Base-by-base conservation (phyloP, 1,140 invertebrate species). In the Lucilia sericata region DNA sequence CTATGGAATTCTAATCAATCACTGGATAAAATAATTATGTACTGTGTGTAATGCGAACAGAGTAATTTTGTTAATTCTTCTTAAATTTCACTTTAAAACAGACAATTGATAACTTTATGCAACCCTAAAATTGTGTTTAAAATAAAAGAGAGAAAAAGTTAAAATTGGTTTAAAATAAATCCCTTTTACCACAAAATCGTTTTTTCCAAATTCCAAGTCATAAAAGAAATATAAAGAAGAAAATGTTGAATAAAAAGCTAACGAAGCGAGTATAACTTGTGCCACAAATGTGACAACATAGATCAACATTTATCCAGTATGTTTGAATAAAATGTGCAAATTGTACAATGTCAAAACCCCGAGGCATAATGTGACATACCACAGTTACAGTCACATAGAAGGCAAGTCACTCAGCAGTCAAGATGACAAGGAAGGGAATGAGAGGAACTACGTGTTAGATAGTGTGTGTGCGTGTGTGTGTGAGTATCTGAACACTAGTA, bases 251-350 rank as follows among this genome's bases (percentile, higher is more conserved):
- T 78, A 42, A 78, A 78, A 80, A 51, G 76, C 76, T 80, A 80
- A 80, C 76, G 76, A 80, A 80, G 76, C 76, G 76, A 80, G 47
- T 21, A 80, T 21, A 47, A 80, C 76, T 51, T 49, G 42, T 25
- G 76, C 65, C 65, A 70, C 65, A 70, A 47, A 42, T 47, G 36
- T 42, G 75, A 78, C 34, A 78, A 78, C 75, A 49, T 51, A 17
- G 76, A 51, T 51, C 76, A 80, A 80, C 76, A 80, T 80, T 80
- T 80, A 49, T 80, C 47, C 76, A 78, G 65, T 70, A 70, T 70
- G 65, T 70, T 70, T 70, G 65, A 70, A 70, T 70, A 70, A 70
- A 70, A 70, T 70, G 65, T 70, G 65, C 65, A 70, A 70, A 70
- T 70, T 70, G 65, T 70, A 70, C 65, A 70, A 70, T 70, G 65